Evolutionary conservation across 2,888 invertebrate species (phyloP), one percentile per base, ranked within the genome.

Genomic region (Platycnemis pennipes): DNA sequence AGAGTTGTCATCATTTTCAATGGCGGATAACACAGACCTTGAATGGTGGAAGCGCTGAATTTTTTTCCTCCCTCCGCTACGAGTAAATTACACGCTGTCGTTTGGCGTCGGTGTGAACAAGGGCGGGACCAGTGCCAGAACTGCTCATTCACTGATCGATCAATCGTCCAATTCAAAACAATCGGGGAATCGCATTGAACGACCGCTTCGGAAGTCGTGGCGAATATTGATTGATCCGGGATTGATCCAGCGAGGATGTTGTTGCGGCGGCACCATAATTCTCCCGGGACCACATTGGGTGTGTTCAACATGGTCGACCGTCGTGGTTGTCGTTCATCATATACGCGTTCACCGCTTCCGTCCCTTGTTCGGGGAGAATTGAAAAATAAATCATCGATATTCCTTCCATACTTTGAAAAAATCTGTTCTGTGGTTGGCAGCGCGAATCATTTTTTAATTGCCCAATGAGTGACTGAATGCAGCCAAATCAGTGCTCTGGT

Each of bases 211-310:
- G 16, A 77, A 77, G 31, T 26, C 11, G 31, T 37, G 31, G 77
- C 77, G 37, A 77, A 77, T 77, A 77, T 77, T 77, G 77, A 77
- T 77, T 77, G 77, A 77, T 77, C 31, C 37, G 77, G 77, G 77
- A 77, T 77, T 77, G 77, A 77, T 77, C 37, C 77, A 77, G 77
- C 37, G 77, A 77, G 77, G 77, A n/a, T n/a, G 77, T 77, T 77
- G 77, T 77, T 13, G 11, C 16, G 77, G 11, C 0, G 77, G 77
- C n/a, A 5, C 37, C 13, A 37, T 37, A 77, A 77, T 37, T 77
- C 77, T 77, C 77, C 77, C 11, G 77, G 77, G 37, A 77, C 31
- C 8, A 16, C 37, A 77, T 77, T 37, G 77, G 13, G 77, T 77
- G 77, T 37, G 77, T 77, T 77, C 77, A 13, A 77, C 77, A 37